Evolutionary conservation across 2,113 vertebrate genomes (phyloP).

Genomic region (Ctenomys sociabilis): DNA sequence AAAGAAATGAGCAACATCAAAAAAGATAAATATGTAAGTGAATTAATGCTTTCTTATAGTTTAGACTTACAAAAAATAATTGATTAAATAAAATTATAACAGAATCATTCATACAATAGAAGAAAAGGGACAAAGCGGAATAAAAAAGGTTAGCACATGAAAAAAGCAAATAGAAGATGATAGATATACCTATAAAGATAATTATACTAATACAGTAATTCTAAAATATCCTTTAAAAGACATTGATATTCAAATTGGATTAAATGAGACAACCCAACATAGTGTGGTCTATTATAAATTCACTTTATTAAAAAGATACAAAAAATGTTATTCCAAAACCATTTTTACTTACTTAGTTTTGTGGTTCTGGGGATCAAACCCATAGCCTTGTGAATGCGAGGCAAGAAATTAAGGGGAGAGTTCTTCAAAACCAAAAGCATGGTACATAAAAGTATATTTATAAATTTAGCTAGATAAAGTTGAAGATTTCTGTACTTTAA

Average conservation of each 20-base stretch:
- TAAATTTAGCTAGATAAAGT: neutral
- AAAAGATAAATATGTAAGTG: neutral
- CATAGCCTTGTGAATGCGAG: too few species aligned
- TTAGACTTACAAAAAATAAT: neutral
- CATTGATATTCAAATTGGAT: neutral
- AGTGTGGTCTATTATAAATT: neutral
- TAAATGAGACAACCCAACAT: neutral
- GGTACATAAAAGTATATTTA: neutral
- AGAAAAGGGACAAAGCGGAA: neutral
- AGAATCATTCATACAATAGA: neutral
- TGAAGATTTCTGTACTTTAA: neutral
- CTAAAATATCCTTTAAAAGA: neutral
- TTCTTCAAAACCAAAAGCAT: neutral
- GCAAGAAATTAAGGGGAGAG: neutral
- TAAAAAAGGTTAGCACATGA: neutral
- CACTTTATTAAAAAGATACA: neutral
- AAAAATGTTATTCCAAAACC: neutral
- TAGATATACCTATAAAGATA: neutral
- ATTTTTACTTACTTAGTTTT: too few species aligned
- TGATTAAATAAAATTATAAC: neutral
- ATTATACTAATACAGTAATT: conserved; percentile 4
- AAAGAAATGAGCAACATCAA: neutral
- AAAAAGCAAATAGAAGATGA: neutral
- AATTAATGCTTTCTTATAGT: neutral
- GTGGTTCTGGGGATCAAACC: too few species aligned